Evolutionary conservation across 2,797 vertebrate genomes (phyloP).

Genomic region (Dipus sagitta): DNA sequence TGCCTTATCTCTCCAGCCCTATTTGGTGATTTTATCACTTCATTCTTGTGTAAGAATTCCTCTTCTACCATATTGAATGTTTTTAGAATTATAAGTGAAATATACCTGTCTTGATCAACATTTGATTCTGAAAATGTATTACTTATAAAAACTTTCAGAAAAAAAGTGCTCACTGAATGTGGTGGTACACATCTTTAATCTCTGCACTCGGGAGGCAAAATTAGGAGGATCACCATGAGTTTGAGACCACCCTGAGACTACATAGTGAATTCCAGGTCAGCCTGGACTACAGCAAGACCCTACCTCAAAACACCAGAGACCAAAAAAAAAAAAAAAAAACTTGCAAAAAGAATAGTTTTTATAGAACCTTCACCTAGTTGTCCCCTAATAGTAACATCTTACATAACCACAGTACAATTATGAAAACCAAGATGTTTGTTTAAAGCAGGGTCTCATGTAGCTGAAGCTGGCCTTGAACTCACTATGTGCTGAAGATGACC

Average conservation of each 20-base stretch:
- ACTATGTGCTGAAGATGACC: neutral
- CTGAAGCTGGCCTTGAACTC: too few relatives aligned
- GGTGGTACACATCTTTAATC: too few relatives aligned
- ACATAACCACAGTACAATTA: neutral
- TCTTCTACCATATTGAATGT: neutral
- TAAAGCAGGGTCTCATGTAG: neutral
- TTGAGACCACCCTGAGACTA: too few relatives aligned
- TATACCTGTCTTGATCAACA: conserved; percentile 14
- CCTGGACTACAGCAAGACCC: too few relatives aligned
- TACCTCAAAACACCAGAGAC: too few relatives aligned
- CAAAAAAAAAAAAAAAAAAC: too few relatives aligned
- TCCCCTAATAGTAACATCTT: neutral
- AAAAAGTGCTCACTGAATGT: too few relatives aligned
- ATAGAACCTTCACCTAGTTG: neutral
- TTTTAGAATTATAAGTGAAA: conserved; percentile 33
- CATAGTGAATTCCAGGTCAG: too few relatives aligned
- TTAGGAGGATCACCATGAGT: too few relatives aligned
- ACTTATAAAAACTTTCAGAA: conserved; percentile 5
- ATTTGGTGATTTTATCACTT: conserved; percentile 8
- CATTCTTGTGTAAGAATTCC: conserved; percentile 37
- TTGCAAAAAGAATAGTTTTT: neutral
- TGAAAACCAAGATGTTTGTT: conserved; percentile 14
- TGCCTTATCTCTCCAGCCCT: too few relatives aligned
- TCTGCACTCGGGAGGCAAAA: too few relatives aligned
- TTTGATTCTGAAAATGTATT: conserved; percentile 9